Percentiles rank a stretch among this genome's conserved stretches.
Conservation (phyloP, 2,888 invertebrate genomes). For the Lydus trimaculatus region DNA sequence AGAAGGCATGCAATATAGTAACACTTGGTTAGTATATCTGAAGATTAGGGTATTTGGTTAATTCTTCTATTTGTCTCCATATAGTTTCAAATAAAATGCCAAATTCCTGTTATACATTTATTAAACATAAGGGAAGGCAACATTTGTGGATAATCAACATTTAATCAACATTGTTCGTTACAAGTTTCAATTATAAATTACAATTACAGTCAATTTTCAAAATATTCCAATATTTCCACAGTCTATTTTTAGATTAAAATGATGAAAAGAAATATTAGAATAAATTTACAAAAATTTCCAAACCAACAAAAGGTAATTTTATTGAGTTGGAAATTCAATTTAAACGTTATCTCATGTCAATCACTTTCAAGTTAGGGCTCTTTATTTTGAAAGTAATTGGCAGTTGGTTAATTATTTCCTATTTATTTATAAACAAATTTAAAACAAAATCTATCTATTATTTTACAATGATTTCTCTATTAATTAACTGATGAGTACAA, state of each 20-base stretch:
- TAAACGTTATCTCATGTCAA: conserved; percentile 33
- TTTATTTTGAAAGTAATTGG: conserved; percentile 50
- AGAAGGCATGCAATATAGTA: too few relatives aligned
- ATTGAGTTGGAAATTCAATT: neutral
- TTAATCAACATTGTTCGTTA: conserved; percentile 29
- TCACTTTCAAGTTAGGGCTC: conserved; percentile 56
- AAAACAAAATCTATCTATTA: neutral
- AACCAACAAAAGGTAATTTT: neutral
- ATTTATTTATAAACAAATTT: neutral
- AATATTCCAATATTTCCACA: conserved; percentile 18
- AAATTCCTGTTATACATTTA: conserved; percentile 31
- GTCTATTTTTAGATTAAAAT: conserved; percentile 10
- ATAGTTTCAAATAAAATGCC: neutral
- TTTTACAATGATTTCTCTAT: neutral
- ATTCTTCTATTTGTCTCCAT: too few relatives aligned
- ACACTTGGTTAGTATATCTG: too few relatives aligned
- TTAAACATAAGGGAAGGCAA: conserved; percentile 40
- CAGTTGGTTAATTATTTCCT: conserved; percentile 23
- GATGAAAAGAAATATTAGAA: neutral
- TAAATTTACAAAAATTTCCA: neutral
- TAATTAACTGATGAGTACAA: conserved; percentile 16
- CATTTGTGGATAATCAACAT: conserved; percentile 39
- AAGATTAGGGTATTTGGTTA: too few relatives aligned
- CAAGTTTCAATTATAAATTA: conserved; percentile 24
- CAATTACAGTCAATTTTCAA: conserved; percentile 10